Evolutionary conservation across 2,113 vertebrate genomes (phyloP).

Genomic region (Silurus asotus): DNA sequence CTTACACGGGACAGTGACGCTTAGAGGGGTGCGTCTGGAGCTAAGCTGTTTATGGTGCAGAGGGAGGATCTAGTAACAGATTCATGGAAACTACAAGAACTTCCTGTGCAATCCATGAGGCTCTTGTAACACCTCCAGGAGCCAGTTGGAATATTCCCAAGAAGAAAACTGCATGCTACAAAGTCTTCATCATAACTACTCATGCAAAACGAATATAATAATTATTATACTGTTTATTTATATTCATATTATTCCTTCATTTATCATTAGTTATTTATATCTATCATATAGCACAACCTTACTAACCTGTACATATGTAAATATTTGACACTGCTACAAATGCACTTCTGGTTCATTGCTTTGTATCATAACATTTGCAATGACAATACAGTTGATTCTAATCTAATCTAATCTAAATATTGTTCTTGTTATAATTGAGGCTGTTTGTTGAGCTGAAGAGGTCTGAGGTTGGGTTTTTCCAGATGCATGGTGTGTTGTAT

Average conservation of each 20-base stretch:
- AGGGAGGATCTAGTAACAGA: conserved; percentile 45
- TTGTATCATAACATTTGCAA: no score
- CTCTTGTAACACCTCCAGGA: conserved; percentile 30
- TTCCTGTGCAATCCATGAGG: conserved; percentile 44
- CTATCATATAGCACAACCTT: no score
- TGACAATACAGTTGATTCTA: no score
- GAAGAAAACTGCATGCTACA: conserved; percentile 18
- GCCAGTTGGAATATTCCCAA: conserved; percentile 15
- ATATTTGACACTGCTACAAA: no score
- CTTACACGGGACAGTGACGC: conserved; percentile 38
- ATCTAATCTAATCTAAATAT: no score
- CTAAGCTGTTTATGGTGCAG: conserved; percentile 43
- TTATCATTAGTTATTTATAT: no score
- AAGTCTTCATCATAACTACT: conserved; percentile 5
- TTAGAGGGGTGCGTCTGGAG: conserved; percentile 22
- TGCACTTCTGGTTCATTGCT: no score
- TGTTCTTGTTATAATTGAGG: no score
- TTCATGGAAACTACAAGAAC: conserved; percentile 66
- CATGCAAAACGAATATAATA: neutral
- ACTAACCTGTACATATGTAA: no score
- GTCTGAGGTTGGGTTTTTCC: conserved; percentile 46
- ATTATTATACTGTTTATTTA: neutral
- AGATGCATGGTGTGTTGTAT: conserved; percentile 41
- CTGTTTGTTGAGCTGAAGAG: neutral
- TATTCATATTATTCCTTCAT: no score